phyloP scores from a whole-genome alignment of 2,888 invertebrate genomes.

The Sepioteuthis lessoniana region DNA sequence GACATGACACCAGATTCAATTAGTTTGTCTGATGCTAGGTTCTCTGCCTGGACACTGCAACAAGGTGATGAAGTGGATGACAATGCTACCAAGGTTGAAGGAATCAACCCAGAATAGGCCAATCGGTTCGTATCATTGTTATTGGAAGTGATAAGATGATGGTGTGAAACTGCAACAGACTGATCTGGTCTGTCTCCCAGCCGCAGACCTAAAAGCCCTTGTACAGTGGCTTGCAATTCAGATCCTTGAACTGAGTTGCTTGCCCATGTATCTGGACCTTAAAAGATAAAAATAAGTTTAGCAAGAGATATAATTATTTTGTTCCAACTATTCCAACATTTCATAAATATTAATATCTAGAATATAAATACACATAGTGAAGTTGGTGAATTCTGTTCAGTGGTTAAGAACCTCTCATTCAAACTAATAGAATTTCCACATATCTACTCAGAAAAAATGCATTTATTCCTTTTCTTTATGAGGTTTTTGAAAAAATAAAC shows the following conservation, averaged over 20 bases:
- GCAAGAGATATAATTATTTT: neutral
- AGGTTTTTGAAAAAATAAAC: no score
- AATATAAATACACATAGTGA: no score
- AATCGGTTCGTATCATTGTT: neutral
- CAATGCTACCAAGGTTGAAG: neutral
- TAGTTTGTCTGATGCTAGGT: neutral
- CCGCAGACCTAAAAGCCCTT: neutral
- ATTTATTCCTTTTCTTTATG: no score
- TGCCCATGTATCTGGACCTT: neutral
- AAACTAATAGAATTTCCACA: no score
- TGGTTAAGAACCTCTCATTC: no score
- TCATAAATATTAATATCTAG: neutral
- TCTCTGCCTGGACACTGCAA: neutral
- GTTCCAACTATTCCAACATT: neutral
- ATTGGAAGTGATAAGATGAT: neutral
- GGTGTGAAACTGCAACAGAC: neutral
- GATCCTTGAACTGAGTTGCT: neutral
- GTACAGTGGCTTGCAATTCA: conserved; percentile 5
- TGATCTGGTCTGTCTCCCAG: conserved; percentile 34
- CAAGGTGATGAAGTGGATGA: neutral
- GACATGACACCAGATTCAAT: neutral
- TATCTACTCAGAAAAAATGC: no score
- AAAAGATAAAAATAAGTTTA: neutral
- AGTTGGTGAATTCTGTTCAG: no score
- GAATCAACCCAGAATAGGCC: neutral